A percentile compares a stretch with the other conserved stretches of the same genome.
These are phyloP conservation scores for Listrodromus nycthemerus DNA, from an alignment of 2,888 invertebrate genomes.

Conservation along the genomic window DNA sequence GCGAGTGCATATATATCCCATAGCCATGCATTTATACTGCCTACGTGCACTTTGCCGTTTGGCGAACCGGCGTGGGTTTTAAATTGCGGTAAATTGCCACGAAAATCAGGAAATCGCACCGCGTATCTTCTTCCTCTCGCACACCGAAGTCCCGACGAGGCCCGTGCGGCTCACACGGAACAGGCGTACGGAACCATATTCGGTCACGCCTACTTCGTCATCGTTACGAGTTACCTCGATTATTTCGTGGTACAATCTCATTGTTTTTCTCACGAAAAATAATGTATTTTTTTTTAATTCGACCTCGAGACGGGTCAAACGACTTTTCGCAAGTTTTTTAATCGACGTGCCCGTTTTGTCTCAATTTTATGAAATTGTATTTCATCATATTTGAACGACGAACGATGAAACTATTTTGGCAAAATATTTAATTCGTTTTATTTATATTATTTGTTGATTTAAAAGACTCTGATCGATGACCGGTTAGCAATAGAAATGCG, in stretches of 20 bases:
- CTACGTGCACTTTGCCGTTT: constrained; percentile 78
- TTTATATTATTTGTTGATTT: no score
- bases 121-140: constrained; percentile 55
- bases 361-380: not conserved
- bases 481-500: no score
- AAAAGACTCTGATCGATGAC: no score
- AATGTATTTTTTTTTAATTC: no score
- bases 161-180: constrained; percentile 34
- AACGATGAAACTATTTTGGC: not conserved
- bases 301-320: no score
- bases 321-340: no score
- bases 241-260: no score
- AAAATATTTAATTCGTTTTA: not conserved
- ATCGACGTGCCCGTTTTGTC: not conserved
- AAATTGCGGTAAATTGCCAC: constrained; percentile 81
- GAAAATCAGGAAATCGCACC: constrained; percentile 81
- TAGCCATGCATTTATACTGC: constrained; percentile 71
- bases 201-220: constrained; percentile 51
- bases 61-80: constrained; percentile 75
- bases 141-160: constrained; percentile 35
- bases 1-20: constrained; percentile 47
- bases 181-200: constrained; percentile 59
- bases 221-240: constrained; percentile 4
- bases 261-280: no score
- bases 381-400: not conserved